These are phyloP conservation scores for Crotalus helleri DNA, from an alignment of 2,113 vertebrate genomes.

Conservation along the genomic window DNA sequence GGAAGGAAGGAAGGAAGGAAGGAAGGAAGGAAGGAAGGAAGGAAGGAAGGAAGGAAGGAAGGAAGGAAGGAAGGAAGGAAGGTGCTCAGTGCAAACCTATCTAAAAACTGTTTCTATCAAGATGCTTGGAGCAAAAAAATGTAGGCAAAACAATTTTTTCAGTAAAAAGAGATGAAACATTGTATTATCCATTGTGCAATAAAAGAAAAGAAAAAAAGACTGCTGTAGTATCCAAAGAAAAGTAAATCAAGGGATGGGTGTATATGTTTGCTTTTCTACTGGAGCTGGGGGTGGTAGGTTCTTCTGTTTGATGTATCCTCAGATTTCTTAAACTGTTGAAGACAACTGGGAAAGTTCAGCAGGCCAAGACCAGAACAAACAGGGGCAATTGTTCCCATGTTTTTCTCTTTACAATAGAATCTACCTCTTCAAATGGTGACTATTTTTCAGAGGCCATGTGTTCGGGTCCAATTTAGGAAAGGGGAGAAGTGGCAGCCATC, in stretches of 20 bases:
- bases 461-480: background rate
- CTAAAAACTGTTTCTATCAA: conserved; percentile 39
- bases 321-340: background rate
- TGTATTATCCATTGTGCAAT: background rate
- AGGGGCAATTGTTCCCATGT: background rate
- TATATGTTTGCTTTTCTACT: background rate
- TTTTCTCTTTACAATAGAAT: background rate
- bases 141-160: conserved; percentile 12
- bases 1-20: too few species aligned
- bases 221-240: too few species aligned
- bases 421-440: background rate
- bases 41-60: background rate
- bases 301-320: background rate
- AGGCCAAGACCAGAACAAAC: background rate
- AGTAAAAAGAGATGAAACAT: background rate
- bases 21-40: background rate
- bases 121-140: conserved; percentile 19
- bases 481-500: background rate
- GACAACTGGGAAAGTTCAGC: background rate
- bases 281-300: background rate
- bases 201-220: background rate
- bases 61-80: background rate
- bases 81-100: conserved; percentile 35
- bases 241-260: background rate
- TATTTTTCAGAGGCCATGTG: background rate